phyloP scores from a whole-genome alignment of 2,797 vertebrate genomes.

The Sitta carolinensis region DNA sequence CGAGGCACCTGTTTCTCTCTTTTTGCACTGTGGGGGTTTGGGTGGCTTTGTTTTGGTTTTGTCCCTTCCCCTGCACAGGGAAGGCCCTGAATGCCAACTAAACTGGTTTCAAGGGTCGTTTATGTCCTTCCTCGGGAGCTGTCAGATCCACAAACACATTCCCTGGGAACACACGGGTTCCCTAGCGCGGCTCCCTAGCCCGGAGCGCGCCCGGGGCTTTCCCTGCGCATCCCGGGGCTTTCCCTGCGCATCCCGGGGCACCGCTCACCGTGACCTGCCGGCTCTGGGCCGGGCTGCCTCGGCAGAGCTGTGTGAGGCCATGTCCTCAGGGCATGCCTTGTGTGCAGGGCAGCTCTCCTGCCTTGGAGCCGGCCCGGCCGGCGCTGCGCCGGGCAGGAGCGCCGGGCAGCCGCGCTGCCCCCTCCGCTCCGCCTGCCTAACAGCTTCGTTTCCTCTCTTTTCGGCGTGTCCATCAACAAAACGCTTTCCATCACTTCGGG shows the following conservation, averaged over 20 bases:
- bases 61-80: not conserved
- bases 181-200: too few relatives aligned
- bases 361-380: not conserved
- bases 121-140: not conserved
- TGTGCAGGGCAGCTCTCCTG: not conserved
- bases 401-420: not conserved
- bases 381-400: not conserved
- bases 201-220: too few relatives aligned
- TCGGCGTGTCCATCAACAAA: slow-evolving; percentile 51
- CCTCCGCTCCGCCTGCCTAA: slow-evolving; percentile 47
- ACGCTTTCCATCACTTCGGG: slow-evolving; percentile 64
- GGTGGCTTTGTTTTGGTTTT: not conserved
- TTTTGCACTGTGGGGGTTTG: not conserved
- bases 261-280: too few relatives aligned
- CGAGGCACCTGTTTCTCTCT: not conserved
- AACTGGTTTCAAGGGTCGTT: not conserved
- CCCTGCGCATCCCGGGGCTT: too few relatives aligned
- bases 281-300: too few relatives aligned
- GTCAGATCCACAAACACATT: rapidly evolving
- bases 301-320: too few relatives aligned
- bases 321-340: not conserved
- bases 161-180: not conserved
- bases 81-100: not conserved
- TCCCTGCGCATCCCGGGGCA: too few relatives aligned
- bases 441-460: slow-evolving; percentile 76